Percentiles rank a stretch among this genome's conserved stretches.
Evolutionary conservation across 92 coral and sea anemone species (phyloP).

Genomic region (Bergia sp.): DNA sequence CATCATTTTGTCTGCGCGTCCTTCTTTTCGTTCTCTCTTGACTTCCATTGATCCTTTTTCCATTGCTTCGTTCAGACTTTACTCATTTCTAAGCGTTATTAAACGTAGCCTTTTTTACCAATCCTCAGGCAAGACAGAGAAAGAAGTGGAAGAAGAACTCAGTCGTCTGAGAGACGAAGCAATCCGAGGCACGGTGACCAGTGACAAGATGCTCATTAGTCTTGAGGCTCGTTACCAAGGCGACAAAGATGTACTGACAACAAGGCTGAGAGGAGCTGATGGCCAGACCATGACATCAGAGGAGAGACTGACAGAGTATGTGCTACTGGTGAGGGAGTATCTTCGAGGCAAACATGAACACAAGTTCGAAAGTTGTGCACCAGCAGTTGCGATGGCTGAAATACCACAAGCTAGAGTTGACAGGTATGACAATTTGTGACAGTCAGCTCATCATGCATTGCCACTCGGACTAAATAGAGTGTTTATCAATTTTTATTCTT

Average conservation of each 20-base stretch:
- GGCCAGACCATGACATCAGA: constrained; percentile 81
- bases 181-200: constrained; percentile 65
- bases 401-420: constrained; percentile 59
- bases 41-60: no score
- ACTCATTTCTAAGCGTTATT: not conserved
- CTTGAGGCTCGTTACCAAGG: constrained; percentile 82
- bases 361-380: constrained; percentile 75
- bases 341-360: constrained; percentile 77
- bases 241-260: constrained; percentile 75
- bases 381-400: constrained; percentile 89
- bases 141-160: constrained; percentile 80
- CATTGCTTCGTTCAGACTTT: not conserved
- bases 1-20: no score
- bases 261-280: constrained; percentile 74
- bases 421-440: constrained; percentile 47
- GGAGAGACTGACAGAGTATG: constrained; percentile 83
- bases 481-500: not conserved
- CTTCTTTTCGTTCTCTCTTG: no score
- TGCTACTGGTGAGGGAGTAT: constrained; percentile 74
- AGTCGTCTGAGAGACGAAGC: constrained; percentile 63
- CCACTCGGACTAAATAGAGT: not conserved
- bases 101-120: not conserved
- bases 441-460: not conserved
- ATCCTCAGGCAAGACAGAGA: constrained; percentile 72
- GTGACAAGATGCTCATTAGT: constrained; percentile 70